phyloP scores from a whole-genome alignment of 2,888 invertebrate species.

The Stratiomys singularior region DNA sequence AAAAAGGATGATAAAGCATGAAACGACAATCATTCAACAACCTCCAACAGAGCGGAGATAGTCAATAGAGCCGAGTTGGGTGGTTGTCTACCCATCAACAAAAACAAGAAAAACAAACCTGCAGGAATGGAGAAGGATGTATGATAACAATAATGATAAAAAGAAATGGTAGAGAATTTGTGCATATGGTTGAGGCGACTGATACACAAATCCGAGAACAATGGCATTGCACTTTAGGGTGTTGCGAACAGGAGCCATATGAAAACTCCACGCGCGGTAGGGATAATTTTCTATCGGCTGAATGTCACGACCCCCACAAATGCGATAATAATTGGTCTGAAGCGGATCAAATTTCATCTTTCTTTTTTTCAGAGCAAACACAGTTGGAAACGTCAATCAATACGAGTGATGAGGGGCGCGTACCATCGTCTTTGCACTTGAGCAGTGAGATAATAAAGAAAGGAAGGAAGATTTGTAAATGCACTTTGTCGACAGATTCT shows the following conservation, averaged over 20 bases:
- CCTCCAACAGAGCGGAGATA: no score
- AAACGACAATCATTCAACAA: no score
- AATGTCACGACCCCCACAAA: not conserved
- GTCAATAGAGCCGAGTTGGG: no score
- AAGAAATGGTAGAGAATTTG: not conserved
- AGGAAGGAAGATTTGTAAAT: no score
- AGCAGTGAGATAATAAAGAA: no score
- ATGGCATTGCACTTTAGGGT: not conserved
- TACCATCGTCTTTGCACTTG: no score
- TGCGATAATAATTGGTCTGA: slow-evolving; percentile 32
- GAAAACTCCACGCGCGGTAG: no score
- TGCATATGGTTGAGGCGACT: not conserved
- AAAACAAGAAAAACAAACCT: no score
- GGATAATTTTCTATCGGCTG: no score
- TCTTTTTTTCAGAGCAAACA: not conserved
- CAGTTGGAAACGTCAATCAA: slow-evolving; percentile 28
- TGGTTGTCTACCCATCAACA: no score
- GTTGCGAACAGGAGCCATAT: not conserved
- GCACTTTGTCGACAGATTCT: no score
- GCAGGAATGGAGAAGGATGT: not conserved
- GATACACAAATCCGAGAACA: not conserved
- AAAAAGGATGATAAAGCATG: no score
- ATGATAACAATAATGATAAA: not conserved
- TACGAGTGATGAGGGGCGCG: not conserved
- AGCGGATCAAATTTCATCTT: slow-evolving; percentile 34